Percentiles rank a stretch among this genome's conserved stretches.
Evolutionary conservation across 2,113 vertebrate genomes (phyloP).

Genomic region (Gila orcuttii): DNA sequence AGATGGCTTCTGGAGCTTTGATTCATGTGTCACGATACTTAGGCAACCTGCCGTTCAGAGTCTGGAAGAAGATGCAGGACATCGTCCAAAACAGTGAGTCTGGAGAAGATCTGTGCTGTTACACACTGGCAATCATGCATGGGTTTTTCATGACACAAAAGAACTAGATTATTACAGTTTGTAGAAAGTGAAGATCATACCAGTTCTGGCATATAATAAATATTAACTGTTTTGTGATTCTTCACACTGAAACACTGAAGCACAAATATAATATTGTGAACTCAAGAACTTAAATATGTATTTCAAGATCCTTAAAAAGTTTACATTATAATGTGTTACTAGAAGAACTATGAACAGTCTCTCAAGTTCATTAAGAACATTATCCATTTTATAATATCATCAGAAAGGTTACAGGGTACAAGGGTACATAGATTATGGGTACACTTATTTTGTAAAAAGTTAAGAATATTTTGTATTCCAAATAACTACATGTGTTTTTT

Average conservation of each 20-base stretch:
- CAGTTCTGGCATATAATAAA: neutral
- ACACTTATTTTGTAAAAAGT: neutral
- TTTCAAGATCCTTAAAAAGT: neutral
- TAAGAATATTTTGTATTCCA: neutral
- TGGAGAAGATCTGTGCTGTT: neutral
- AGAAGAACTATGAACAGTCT: neutral
- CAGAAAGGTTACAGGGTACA: too few relatives aligned
- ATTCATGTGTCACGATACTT: too few relatives aligned
- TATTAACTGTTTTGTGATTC: neutral
- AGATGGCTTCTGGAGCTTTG: too few relatives aligned
- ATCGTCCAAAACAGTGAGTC: constrained; percentile 37
- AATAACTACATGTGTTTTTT: neutral
- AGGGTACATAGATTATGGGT: too few relatives aligned
- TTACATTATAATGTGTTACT: neutral
- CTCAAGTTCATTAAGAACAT: neutral
- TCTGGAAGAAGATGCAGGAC: too few relatives aligned
- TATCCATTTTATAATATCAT: neutral
- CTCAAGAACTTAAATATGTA: neutral
- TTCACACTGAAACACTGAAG: neutral
- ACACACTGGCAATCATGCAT: neutral
- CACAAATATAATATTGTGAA: neutral
- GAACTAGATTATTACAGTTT: neutral
- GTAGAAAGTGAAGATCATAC: neutral
- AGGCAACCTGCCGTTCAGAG: too few relatives aligned
- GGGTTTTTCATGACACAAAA: neutral